These are phyloP conservation scores for Diglossa brunneiventris DNA, from an alignment of 2,113 vertebrate genomes.

Conservation along the genomic window DNA sequence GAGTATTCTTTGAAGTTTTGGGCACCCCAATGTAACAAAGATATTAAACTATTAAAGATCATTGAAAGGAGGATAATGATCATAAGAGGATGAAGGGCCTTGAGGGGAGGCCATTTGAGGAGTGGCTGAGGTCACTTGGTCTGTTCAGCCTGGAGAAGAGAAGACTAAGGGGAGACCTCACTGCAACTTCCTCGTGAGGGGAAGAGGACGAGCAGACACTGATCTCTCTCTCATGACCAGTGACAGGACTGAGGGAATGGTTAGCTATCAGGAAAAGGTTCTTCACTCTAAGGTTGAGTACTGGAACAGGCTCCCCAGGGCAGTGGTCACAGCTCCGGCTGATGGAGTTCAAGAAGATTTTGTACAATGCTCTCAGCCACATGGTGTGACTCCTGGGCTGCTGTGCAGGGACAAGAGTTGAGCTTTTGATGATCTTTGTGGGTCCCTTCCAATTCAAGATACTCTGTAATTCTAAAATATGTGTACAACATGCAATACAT, in stretches of 20 bases:
- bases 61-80: neutral
- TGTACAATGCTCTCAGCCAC: no score
- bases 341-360: neutral
- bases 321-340: neutral
- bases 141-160: neutral
- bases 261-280: neutral
- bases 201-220: neutral
- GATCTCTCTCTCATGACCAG: neutral
- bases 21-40: neutral
- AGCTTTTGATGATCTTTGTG: neutral
- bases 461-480: neutral
- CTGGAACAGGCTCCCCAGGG: neutral
- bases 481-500: neutral
- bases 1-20: neutral
- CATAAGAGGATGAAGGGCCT: neutral
- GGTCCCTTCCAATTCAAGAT: neutral
- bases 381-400: neutral
- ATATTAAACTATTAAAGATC: neutral
- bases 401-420: neutral
- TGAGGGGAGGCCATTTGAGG: neutral
- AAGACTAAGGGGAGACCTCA: neutral
- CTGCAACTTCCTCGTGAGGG: accelerated
- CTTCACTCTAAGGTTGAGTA: neutral
- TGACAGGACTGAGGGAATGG: neutral
- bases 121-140: no score